phyloP scores from a whole-genome alignment of 1,140 invertebrate species.

The Bombus sylvicola region DNA sequence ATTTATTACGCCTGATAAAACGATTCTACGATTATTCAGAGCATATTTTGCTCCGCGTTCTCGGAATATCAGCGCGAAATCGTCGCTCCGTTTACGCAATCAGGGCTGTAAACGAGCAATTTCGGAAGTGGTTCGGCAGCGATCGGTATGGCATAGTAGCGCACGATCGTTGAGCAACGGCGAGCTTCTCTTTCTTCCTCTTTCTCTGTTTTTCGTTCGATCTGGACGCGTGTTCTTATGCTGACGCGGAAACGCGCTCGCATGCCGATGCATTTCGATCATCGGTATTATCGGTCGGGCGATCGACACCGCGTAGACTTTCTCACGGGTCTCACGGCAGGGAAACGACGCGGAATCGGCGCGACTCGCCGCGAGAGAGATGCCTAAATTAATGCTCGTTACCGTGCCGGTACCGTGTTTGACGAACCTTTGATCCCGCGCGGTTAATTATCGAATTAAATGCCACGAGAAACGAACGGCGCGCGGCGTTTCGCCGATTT shows the following conservation, averaged over 20 bases:
- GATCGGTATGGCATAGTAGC: neutral
- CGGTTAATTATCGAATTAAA: constrained; percentile 55
- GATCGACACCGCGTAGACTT: constrained; percentile 23
- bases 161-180: neutral
- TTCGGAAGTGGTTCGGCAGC: constrained; percentile 5
- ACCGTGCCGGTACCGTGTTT: constrained; percentile 28
- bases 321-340: constrained; percentile 26
- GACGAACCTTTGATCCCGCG: constrained; percentile 45
- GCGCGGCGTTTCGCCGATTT: constrained; percentile 22
- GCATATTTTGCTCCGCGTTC: too few relatives aligned
- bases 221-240: constrained; percentile 41
- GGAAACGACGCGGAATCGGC: constrained; percentile 35
- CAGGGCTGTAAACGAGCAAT: neutral
- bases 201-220: neutral
- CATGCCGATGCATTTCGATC: constrained; percentile 47
- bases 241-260: constrained; percentile 47
- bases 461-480: constrained; percentile 30
- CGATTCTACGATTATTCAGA: neutral
- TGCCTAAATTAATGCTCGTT: constrained; percentile 48
- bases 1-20: neutral
- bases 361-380: constrained; percentile 20
- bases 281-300: constrained; percentile 33
- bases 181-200: too few relatives aligned
- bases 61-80: too few relatives aligned
- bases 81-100: neutral